Conservation (phyloP, 2,797 vertebrate genomes). For the Rhabdomys pumilio region DNA sequence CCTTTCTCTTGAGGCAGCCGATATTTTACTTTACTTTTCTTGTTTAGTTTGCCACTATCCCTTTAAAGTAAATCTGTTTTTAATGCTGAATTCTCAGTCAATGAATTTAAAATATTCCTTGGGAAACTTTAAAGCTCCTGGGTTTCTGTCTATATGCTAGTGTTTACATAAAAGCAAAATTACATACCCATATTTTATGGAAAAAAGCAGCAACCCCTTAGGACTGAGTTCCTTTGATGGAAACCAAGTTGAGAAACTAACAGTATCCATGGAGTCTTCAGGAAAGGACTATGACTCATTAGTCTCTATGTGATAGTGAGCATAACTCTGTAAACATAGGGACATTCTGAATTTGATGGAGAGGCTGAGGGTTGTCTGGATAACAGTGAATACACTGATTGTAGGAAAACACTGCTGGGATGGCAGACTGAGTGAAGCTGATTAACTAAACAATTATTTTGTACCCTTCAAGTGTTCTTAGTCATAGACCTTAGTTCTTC, state of each 20-base stretch:
- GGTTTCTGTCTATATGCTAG: background rate
- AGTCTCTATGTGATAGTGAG: background rate
- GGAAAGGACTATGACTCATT: background rate
- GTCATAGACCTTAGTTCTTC: background rate
- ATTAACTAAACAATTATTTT: slow-evolving; percentile 5
- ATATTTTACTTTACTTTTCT: background rate
- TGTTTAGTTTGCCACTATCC: background rate
- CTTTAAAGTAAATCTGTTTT: background rate
- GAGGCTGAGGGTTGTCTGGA: background rate
- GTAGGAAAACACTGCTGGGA: background rate
- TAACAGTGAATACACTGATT: background rate
- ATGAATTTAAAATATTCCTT: background rate
- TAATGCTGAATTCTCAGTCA: background rate
- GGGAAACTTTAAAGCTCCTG: background rate
- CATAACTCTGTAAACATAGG: background rate
- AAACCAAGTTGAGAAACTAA: background rate
- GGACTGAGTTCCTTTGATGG: background rate
- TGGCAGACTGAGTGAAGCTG: background rate
- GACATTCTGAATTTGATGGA: background rate
- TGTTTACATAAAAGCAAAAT: slow-evolving; percentile 3
- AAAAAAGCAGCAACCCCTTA: accelerated
- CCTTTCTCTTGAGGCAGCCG: background rate
- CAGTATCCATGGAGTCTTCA: background rate
- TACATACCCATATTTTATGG: background rate
- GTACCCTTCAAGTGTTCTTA: background rate